Evolutionary conservation across 2,797 vertebrate species (phyloP), one percentile per base, ranked within the genome.

Genomic region (Hemibagrus guttatus): DNA sequence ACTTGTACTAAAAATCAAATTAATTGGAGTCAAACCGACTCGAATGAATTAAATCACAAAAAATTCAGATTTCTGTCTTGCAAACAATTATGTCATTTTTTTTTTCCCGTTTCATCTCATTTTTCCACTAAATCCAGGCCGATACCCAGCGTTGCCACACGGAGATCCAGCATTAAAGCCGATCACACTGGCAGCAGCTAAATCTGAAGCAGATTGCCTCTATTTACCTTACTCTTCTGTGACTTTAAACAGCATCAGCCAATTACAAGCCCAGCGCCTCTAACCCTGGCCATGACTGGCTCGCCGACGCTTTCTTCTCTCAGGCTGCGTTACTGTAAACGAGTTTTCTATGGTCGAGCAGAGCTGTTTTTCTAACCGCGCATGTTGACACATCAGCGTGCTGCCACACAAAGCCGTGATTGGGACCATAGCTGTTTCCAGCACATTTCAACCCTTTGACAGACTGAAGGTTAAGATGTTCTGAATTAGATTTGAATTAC

Each of bases 401-500:
- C 96, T 95, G 96, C 96, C 96, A 96, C 96, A 96, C 96, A 96
- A 95, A 96, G 93, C 94, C 93, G 92, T 94, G 93, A 96, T 95
- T 95, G 96, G 96, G 95, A 95, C 94, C 91, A 89, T 93, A 95
- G 95, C 93, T 94, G 95, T 94, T 85, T 96, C 93, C 95, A 96
- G 96, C 92, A 95, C 95, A 95, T 97, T 97, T 97, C 96, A 97
- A 97, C 94, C 85, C 95, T 96, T 96, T 98, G 98, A 99, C 98
- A 98, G 97, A 96, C 97, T 97, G 96, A 95, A 97, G 94, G 95
- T 97, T 99, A 98, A 99, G 98, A 99, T 99, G 98, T 98, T 99
- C 98, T 98, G 98, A 98, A 99, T 99, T 98, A 99, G 98, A 99
- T 99, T 99, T 98, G 98, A 99, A 98, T 99, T 99, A 99, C 98